Percentiles rank a stretch among this genome's conserved stretches.
Evolutionary conservation across 2,113 vertebrate species (phyloP).

Genomic region (Sorex fumeus): DNA sequence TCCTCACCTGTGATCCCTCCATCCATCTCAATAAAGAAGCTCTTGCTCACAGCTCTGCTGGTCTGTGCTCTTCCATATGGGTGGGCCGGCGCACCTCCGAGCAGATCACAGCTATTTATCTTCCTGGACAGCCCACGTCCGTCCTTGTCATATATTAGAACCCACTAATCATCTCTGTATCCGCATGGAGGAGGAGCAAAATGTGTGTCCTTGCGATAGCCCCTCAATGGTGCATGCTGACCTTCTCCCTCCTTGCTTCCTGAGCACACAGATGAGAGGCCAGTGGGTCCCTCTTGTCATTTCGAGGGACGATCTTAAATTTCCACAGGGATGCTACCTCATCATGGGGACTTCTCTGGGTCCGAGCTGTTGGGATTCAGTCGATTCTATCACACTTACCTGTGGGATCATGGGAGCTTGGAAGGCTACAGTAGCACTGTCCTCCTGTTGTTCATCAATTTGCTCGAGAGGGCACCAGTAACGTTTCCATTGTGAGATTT

Average conservation of each 20-base stretch:
- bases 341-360: neutral
- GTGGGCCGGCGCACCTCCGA: fast-evolving
- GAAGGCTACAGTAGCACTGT: too few species aligned
- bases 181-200: neutral
- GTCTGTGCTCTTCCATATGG: slow-evolving; percentile 5
- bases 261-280: neutral
- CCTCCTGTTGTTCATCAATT: too few species aligned
- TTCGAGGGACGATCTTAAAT: neutral
- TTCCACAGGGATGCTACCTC: neutral
- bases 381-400: too few species aligned
- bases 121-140: slow-evolving; percentile 59
- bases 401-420: neutral
- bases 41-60: neutral
- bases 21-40: slow-evolving; percentile 43
- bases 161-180: slow-evolving; percentile 54
- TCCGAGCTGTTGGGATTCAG: neutral
- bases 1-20: neutral
- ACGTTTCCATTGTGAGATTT: too few species aligned
- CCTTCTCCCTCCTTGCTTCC: neutral
- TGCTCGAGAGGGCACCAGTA: too few species aligned
- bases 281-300: neutral
- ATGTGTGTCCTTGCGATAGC: slow-evolving; percentile 16
- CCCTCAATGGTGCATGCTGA: fast-evolving
- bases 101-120: slow-evolving; percentile 47
- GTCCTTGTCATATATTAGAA: slow-evolving; percentile 56